Evolutionary conservation across 2,888 invertebrate species (phyloP), one percentile per base, ranked within the genome.

Genomic region (Lasioglossum morio): DNA sequence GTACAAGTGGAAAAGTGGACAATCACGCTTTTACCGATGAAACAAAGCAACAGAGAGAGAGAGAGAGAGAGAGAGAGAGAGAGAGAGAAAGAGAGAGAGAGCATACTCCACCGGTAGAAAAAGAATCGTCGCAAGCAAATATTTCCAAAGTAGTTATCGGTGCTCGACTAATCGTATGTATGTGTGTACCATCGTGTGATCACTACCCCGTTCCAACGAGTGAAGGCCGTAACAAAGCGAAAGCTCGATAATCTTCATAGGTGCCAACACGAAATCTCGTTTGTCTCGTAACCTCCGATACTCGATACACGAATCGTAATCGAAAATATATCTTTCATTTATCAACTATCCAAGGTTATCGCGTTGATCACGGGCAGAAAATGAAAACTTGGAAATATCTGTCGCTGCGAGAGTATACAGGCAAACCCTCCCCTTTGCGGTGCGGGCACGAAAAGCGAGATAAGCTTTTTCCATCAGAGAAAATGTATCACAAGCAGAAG

Each of bases 281-380:
- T 46, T 14, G 27, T 60, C 37, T n/a, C 70, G 57, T 77, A 69
- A 80, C 78, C 78, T 23, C 78, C 43, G 80, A 83, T 63, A 57
- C 73, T 83, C 77, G 83, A 82, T 60, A 53, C 60, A 57, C 82
- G 80, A 81, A 79, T 79, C 37, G 46, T 73, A 76, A 53, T 81
- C 77, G 82, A 86, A 86, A 86, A 83, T 86, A 86, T 86, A 86
- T 87, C 72, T 82, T 82, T 76, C 82, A 63, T 76, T 78, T 72
- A 72, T 87, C 86, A 76, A 77, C n/a, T 60, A 70, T 60, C 86
- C 57, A 75, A 75, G 81, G 66, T 77, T 57, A 66, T 48, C 73
- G 19, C 40, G 72, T 43, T 60, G n/a, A 69, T n/a, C 66, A 69
- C 16, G 48, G 7, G 2, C 14, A 30, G 57, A 40, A 73, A 46